Evolutionary conservation across 1,140 invertebrate species (phyloP).

Genomic region (Calephelis nemesis): DNA sequence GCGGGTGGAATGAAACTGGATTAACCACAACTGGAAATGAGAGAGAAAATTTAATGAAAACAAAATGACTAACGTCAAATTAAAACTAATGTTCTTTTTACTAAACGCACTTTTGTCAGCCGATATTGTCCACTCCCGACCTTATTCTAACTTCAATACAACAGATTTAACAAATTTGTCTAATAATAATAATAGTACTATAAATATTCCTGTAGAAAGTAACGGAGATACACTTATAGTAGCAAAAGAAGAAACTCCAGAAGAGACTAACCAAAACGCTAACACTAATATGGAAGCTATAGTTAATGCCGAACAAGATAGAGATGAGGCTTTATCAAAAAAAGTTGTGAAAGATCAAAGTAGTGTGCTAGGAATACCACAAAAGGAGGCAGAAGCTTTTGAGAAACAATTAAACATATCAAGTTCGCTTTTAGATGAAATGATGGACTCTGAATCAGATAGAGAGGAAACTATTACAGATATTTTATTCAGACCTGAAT

Average conservation of each 20-base stretch:
- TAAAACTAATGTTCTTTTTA: constrained; percentile 71
- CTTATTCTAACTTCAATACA: constrained; percentile 49
- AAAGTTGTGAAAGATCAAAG: constrained; percentile 54
- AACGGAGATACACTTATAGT: constrained; percentile 68
- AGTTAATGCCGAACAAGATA: constrained; percentile 61
- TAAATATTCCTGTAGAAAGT: constrained; percentile 61
- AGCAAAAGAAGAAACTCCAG: constrained; percentile 53
- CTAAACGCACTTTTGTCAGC: constrained; percentile 60
- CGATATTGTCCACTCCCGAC: constrained; percentile 56
- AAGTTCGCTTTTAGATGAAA: constrained; percentile 60
- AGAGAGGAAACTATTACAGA: constrained; percentile 68
- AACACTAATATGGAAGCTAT: constrained; percentile 60
- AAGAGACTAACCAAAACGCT: constrained; percentile 55
- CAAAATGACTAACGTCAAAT: constrained; percentile 57
- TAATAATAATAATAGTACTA: constrained; percentile 52
- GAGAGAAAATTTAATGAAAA: constrained; percentile 21
- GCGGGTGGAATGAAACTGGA: constrained; percentile 21
- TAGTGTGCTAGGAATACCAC: constrained; percentile 45
- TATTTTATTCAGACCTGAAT: constrained; percentile 56
- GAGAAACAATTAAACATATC: constrained; percentile 71
- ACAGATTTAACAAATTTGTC: constrained; percentile 52
- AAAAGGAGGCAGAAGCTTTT: constrained; percentile 48
- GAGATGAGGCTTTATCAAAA: constrained; percentile 56
- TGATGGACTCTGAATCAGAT: constrained; percentile 69
- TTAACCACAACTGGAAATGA: constrained; percentile 27